Evolutionary conservation across 2,888 invertebrate species (phyloP), one percentile per base, ranked within the genome.

Genomic region (Stenodera caucasica): DNA sequence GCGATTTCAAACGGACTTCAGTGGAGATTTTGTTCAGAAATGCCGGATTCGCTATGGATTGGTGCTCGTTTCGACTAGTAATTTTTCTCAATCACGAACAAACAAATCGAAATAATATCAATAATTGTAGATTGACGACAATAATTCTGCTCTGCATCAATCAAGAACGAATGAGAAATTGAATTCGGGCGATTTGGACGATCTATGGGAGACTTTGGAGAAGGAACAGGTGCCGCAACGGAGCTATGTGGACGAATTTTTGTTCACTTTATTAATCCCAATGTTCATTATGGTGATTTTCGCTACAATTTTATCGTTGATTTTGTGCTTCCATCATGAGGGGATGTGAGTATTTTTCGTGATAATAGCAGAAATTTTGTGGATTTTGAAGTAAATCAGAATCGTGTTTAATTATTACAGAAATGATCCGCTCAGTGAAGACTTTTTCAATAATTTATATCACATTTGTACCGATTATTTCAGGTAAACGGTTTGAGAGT

Each of bases 51-150:
- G 86, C 88, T 32, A 79, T 95, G 14, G 95, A 96, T 77, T 96
- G 95, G 95, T 96, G 95, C 74, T 89, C 89, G 55, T 95, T 95
- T 77, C 86, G 88, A 79, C 82, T 95, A 84, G 91, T 93, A 75
- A 81, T 30, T 23, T 29, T 6, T 37, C 21, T 21, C 12, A 18
- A 33, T 52, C 14, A n/a, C 30, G 18, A 55, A 32, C 6, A 53
- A 53, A 53, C 29, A 58, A 21, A 57, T n/a, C 23, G 2, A 23
- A 52, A 5, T 21, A 21, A 15, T 40, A 0, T 52, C 52, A 53
- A 29, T 55, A 53, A 21, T 61, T 75, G 75, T 58, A 80, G 80
- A 71, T 80, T 18, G 78, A 79, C 64, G 78, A 77, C 64, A 76
- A 80, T 69, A 71, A 78, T 72, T 69, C 79, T 59, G 74, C 75